Base-by-base conservation (phyloP, 2,888 invertebrate genomes). In the Diarsia mendica region DNA sequence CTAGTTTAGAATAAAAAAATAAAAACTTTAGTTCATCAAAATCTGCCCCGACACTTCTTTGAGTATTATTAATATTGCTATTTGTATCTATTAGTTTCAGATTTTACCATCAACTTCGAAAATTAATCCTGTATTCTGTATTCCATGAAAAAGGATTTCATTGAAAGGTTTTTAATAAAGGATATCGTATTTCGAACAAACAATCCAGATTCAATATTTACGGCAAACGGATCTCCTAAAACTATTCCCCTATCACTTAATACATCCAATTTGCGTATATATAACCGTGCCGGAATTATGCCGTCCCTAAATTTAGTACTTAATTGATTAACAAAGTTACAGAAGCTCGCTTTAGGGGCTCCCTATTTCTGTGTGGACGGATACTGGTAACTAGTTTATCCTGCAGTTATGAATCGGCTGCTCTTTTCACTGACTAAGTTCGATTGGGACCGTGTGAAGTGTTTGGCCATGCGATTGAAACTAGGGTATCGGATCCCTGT, bases 271-370 rank as follows among this genome's bases (percentile, higher is more conserved):
- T 85, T 75, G 48, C 58, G 67, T 69, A 80, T 49, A 69, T 63
- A 76, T 67, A 82, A 60, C 63, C 33, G 46, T 68, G 44, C 51
- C 70, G 13, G 77, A 82, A 85, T 77, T 82, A 68, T 55, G 49
- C 74, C 75, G 70, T 28, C 67, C 69, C 69, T 72, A 69, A 79
- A 85, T 76, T 73, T 67, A 51, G 83, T 71, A 70, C 72, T 71
- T 73, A 84, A 84, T 87, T 85, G 87, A 77, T 81, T 87, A 86
- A 84, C 72, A 71, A 85, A 84, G 82, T 85, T 85, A 84, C 23
- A 55, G 49, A 55, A 67, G 84, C 67, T 75, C 72, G 76, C 73
- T 77, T 72, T 61, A 70, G 69, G 44, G 74, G 67, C 44, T 64
- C 44, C 20, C 70, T 55, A 75, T 84, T 72, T 63, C 67, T 67